Evolutionary conservation across 1,140 invertebrate species (phyloP), one percentile per base, ranked within the genome.

Genomic region (Drosophila lini): DNA sequence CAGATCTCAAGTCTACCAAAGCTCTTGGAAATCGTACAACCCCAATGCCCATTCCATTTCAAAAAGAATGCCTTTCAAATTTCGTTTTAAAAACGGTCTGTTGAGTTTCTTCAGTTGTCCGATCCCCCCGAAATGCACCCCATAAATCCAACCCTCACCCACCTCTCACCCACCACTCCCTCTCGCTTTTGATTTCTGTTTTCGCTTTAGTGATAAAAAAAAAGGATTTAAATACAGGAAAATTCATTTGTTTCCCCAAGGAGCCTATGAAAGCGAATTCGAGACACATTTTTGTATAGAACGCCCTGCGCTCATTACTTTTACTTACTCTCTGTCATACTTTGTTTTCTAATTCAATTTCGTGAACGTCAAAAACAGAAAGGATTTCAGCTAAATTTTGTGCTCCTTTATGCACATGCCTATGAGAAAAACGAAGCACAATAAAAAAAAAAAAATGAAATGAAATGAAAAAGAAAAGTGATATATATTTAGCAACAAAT

Each of bases 271-370:
- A 77, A 77, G 62, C 65, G 64, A 78, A 77, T 77, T 67, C 50
- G 61, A 82, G 78, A 86, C 75, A 86, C 69, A 88, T 80, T 64
- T 71, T 71, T 86, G 75, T 76, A 80, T 40, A 74, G 69, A 78
- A 80, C 69, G 68, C 62, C 81, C 74, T 64, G 62, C 31, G 55
- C 67, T 71, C 67, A 78, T 78, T 88, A 63, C 74, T 74, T 86
- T 86, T 75, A 77, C 59, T 88, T 80, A 81, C 71, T 81, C 76
- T 83, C 65, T 83, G 65, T 80, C 80, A 80, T 53, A 82, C 59
- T 86, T 86, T 88, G 74, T 86, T 88, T 83, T 67, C 75, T 45
- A 78, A 78, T 78, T 88, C 83, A 82, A 88, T 77, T 80, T 81
- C 70, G 65, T 86, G 74, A 53, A 78, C 56, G 64, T 81, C 47